These are phyloP conservation scores for Lingula anatina DNA, from an alignment of 2,888 invertebrate species.

Conservation along the genomic window DNA sequence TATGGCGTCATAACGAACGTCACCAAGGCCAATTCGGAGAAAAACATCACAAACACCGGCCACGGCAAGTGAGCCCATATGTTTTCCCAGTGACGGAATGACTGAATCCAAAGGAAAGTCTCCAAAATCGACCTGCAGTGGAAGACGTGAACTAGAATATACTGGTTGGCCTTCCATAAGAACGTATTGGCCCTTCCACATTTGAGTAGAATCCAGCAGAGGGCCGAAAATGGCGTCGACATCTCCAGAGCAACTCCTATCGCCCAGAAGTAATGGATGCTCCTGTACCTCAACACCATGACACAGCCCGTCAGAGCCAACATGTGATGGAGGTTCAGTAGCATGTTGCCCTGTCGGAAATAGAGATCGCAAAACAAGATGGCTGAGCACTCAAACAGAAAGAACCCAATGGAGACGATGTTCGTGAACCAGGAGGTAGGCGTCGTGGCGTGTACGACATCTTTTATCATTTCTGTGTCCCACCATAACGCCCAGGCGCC, in stretches of 20 bases:
- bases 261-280: constrained; percentile 29
- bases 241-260: constrained; percentile 35
- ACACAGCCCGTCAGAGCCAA: constrained; percentile 28
- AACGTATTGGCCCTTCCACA: constrained; percentile 25
- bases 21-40: constrained; percentile 24
- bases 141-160: constrained; percentile 36
- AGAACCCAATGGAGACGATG: constrained; percentile 30
- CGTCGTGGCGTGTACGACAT: constrained; percentile 27
- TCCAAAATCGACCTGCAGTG: constrained; percentile 38
- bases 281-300: constrained; percentile 1
- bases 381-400: constrained; percentile 34
- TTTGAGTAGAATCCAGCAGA: constrained; percentile 42
- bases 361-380: constrained; percentile 28
- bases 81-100: constrained; percentile 28
- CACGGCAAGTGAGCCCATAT: constrained; percentile 30
- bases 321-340: constrained; percentile 35
- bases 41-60: constrained; percentile 22
- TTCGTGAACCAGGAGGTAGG: constrained; percentile 28
- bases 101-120: constrained; percentile 28
- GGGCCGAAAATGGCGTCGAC: constrained; percentile 39
- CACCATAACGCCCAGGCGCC: constrained; percentile 29
- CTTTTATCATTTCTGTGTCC: constrained; percentile 24
- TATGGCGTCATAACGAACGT: constrained; percentile 41
- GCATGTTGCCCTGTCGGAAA: constrained; percentile 22
- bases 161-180: constrained; percentile 40